Conservation (phyloP, 2,113 vertebrate species). For the Cygnus atratus region DNA sequence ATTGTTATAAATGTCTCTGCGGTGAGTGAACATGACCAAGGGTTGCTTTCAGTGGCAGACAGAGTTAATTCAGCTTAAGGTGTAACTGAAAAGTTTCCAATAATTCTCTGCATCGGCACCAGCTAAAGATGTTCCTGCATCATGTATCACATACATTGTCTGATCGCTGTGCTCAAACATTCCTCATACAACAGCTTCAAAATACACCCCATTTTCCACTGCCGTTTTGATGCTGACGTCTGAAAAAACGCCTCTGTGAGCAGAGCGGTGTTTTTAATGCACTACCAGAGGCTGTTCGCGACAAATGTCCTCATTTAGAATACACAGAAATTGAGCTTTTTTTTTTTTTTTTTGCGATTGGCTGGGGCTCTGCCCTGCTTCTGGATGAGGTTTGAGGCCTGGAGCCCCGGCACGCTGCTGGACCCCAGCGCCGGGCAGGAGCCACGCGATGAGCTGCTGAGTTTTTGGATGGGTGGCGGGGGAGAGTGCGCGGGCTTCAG, state of each 20-base stretch:
- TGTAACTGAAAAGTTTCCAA: not conserved
- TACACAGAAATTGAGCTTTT: not conserved
- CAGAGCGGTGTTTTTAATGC: not conserved
- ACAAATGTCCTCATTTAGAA: not conserved
- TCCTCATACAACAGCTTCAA: not conserved
- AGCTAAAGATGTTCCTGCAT: fast-evolving
- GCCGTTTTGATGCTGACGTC: fast-evolving
- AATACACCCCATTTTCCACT: not conserved
- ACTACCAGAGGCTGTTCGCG: fast-evolving
- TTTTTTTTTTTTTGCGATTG: no score
- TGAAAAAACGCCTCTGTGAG: not conserved
- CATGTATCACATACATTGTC: fast-evolving
- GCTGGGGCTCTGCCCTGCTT: no score
- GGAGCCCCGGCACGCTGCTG: fast-evolving
- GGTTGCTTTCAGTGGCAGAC: not conserved
- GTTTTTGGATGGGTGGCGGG: not conserved
- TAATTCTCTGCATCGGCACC: not conserved
- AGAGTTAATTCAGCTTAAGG: fast-evolving
- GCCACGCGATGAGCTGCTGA: not conserved
- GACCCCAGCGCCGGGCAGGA: not conserved
- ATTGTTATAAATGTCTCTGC: not conserved
- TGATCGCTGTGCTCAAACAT: fast-evolving
- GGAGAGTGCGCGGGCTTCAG: not conserved
- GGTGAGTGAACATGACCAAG: not conserved
- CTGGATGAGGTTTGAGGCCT: not conserved